Evolutionary conservation across 2,888 invertebrate species (phyloP), one percentile per base, ranked within the genome.

Genomic region (Nomada goodeniana): DNA sequence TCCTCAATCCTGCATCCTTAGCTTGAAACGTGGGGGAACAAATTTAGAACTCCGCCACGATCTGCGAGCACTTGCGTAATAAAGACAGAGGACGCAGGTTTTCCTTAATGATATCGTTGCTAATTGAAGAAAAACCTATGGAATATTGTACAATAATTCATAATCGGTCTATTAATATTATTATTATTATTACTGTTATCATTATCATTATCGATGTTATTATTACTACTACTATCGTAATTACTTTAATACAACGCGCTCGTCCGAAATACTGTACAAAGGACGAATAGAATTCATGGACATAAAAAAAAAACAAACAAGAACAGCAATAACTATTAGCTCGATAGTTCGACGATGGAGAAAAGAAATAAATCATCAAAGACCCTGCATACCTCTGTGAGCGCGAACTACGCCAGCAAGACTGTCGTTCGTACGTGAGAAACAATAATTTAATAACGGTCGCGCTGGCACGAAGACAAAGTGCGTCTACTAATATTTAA

Each of bases 401-500:
- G 60, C 50, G 50, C 13, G 60, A 50, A 61, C 1, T 44, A 55
- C 26, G n/a, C 36, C 36, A n/a, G 13, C 18, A 13, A 53, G 10
- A 9, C 20, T 15, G 2, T 60, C 44, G 57, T 13, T 44, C 47
- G 29, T 20, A 76, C 47, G 67, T 63, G 52, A 67, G 72, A 80
- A 69, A 68, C 23, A 67, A 68, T 63, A 79, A 75, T 82, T 79
- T 75, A 57, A 57, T 23, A 75, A 64, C 29, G 55, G 20, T 26
- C 18, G 63, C 67, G 70, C 60, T 60, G 29, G 36, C 36, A 57
- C 52, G 67, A 61, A 72, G 68, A 76, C 69, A 76, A 69, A 83
- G 76, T 76, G 73, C 69, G 55, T 76, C 69, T 73, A 73, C 73
- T 73, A 83, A 78, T 82, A 82, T 77, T 83, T 83, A 83, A 83